Evolutionary conservation across 2,113 vertebrate genomes (phyloP), one percentile per base, ranked within the genome.

Genomic region (Ochotona curzoniae): DNA sequence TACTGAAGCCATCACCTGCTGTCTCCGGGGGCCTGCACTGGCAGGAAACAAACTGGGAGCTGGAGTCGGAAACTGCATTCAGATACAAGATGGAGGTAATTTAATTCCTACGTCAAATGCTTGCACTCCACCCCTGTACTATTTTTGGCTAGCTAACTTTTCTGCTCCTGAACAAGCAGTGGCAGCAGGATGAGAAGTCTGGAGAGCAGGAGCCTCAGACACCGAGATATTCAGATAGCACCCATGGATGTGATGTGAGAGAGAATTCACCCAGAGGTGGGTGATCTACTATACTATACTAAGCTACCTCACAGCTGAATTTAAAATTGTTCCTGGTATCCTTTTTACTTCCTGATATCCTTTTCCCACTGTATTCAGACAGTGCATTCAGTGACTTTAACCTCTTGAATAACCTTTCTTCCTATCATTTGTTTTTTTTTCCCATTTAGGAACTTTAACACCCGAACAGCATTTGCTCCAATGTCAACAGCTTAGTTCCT

Each of bases 401-500:
- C 54, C 32, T 88, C 66, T 64, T 23, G 18, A 78, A 78, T 84
- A 38, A n/a, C 75, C 7, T 89, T 80, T 89, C 54, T 78, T 96
- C 32, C 9, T 81, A 4, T 51, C 18, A 28, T 80, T 57, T 57
- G 14, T 89, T 35, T 80, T 89, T 35, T 80, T 89, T 35, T 91
- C 32, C 73, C 14, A 88, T 12, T 87, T 87, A 88, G 47, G 35
- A 84, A 66, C 67, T 20, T 85, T 2, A 28, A 26, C n/a, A 76
- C 13, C n/a, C 63, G 69, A 90, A 69, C n/a, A 86, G 21, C 25
- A 44, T 38, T 21, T 89, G 63, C 66, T 79, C 4, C 25, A 64
- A 44, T 85, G 69, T 54, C 17, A 81, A 87, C 66, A 71, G 76
- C 90, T 92, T 89, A 91, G 73, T 92, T 86, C 17, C 60, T 73